Evolutionary conservation across 2,888 invertebrate genomes (phyloP), one percentile per base, ranked within the genome.

Genomic region (Bellardia pandia): DNA sequence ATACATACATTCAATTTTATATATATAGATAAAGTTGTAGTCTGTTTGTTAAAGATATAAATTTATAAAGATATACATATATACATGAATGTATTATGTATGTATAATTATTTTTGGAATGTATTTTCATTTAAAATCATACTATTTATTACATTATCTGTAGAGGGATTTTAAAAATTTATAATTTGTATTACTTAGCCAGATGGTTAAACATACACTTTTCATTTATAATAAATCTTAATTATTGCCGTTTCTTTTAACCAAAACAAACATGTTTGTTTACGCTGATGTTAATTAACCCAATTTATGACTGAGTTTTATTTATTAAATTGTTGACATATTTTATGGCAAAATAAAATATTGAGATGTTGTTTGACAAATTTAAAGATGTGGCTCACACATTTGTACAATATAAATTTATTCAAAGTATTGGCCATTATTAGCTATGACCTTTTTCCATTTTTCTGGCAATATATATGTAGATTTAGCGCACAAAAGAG

Each of bases 121-220:
- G 23, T 23, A 23, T 23, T 23, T 23, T 23, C 23, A 23, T 23
- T 23, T 23, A 23, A 23, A 23, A 23, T 23, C 23, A 23, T 23
- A 23, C 23, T n/a, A n/a, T n/a, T n/a, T n/a, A n/a, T n/a, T n/a
- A n/a, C n/a, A n/a, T n/a, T n/a, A 23, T 23, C 23, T 23, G 9
- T 58, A 60, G 48, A 62, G 62, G 56, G 56, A 80, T 56, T 64
- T 72, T 33, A 7, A 66, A 80, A 81, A 56, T 58, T 2, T 23
- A 33, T 23, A 62, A 58, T 69, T 78, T 69, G 68, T 69, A 8
- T 45, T 13, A 62, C 16, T 58, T 8, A 53, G 53, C 64, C 80
- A 76, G 48, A 80, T 85, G 80, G 9, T 69, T 58, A 0, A 81
- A 45, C 13, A 86, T 82, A 74, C 74, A 82, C 69, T 82, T 23